Evolutionary conservation across 2,797 vertebrate species (phyloP), one percentile per base, ranked within the genome.

Genomic region (Macropodus opercularis): DNA sequence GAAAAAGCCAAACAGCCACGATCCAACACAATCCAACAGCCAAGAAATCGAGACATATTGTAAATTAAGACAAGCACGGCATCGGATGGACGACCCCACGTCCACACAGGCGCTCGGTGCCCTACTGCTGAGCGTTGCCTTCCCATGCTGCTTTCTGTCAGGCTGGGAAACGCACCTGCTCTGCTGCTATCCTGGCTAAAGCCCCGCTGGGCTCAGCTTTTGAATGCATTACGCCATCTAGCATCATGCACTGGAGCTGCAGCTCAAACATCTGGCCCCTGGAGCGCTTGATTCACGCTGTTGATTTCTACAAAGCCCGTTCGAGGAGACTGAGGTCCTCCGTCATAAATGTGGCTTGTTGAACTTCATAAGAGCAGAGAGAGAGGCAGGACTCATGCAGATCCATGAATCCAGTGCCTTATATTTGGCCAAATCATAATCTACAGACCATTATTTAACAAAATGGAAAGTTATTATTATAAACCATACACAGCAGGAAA

Each of bases 11-110:
- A 52, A 64, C 34, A 73, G 47, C 53, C 46, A 38, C 35, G 59
- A 68, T 85, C 75, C 80, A 87, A 81, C 72, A 75, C 49, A 59
- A 65, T 69, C 73, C 80, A 72, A 85, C 78, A 72, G 64, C 79
- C 67, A 65, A 72, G 82, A 85, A 85, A 86, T 85, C 54, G 75
- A 85, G 90, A 85, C 72, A 86, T 83, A 74, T 61, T 84, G 77
- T 76, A 90, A 86, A 86, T 80, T 81, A 80, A 83, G 79, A 72
- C 74, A 84, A 87, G 58, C 76, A 65, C 73, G 77, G 81, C 64
- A 42, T n/a, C n/a, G 78, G 76, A 72, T 83, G 86, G 75, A 69
- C 43, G 72, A 86, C 81, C 78, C 79, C 54, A 32, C 75, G 85
- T 84, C 77, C 89, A 83, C 89, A 90, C 88, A 86, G 57, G 60